Evolutionary conservation across 2,888 invertebrate species (phyloP).

Genomic region (Apodemia mormo): DNA sequence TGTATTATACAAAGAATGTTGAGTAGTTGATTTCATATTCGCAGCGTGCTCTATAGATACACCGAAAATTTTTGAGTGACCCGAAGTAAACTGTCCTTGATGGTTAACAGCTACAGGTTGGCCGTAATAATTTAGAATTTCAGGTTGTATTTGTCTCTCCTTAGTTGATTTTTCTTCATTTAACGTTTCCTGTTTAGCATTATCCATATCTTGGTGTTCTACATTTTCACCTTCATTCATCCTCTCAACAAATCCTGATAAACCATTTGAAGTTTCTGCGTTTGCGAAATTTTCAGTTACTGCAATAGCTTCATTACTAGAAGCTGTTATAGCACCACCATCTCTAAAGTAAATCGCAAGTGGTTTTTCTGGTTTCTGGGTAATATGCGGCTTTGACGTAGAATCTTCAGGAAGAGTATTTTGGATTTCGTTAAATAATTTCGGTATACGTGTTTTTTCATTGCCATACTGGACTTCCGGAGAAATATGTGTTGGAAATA

Average conservation of each 20-base stretch:
- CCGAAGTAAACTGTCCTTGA: conserved; percentile 78
- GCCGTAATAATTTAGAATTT: conserved; percentile 50
- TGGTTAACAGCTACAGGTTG: conserved; percentile 40
- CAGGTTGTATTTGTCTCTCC: conserved; percentile 40
- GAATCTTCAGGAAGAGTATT: conserved; percentile 51
- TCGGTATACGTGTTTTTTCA: conserved; percentile 66
- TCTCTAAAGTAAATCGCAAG: conserved; percentile 67
- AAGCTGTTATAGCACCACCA: conserved; percentile 47
- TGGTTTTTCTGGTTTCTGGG: conserved; percentile 72
- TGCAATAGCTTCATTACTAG: conserved; percentile 46
- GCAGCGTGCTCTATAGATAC: conserved; percentile 83
- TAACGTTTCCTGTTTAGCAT: conserved; percentile 20
- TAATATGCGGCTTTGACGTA: conserved; percentile 71
- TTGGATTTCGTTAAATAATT: conserved; percentile 48
- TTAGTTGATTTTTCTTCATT: neutral
- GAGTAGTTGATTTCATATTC: conserved; percentile 75
- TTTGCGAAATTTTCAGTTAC: conserved; percentile 48
- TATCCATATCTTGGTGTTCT: conserved; percentile 36
- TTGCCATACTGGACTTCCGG: conserved; percentile 80
- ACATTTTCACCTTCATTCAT: conserved; percentile 44
- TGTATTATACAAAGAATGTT: conserved; percentile 72
- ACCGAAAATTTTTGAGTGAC: conserved; percentile 84
- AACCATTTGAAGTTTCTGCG: conserved; percentile 60
- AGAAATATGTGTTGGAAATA: conserved; percentile 68
- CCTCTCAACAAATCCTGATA: conserved; percentile 39